Evolutionary conservation across 2,113 vertebrate species (phyloP).

Genomic region (Capreolus pygargus): DNA sequence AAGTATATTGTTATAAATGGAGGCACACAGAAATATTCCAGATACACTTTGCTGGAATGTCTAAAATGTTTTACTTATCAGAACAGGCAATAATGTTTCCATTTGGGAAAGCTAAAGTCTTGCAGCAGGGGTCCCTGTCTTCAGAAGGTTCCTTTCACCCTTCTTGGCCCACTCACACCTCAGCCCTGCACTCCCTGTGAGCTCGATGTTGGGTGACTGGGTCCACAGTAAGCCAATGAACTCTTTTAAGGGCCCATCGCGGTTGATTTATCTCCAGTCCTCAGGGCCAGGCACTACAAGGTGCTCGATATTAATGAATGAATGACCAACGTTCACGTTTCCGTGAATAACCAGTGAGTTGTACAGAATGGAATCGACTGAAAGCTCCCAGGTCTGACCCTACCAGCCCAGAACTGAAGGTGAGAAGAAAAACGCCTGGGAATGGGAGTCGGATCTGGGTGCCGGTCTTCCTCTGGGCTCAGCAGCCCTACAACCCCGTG

Average conservation of each 20-base stretch:
- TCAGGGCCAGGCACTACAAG: background rate
- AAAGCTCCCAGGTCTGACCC: background rate
- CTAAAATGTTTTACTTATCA: background rate
- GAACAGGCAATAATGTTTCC: background rate
- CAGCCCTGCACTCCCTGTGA: background rate
- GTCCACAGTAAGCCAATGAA: background rate
- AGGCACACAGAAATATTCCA: background rate
- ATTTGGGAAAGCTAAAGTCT: background rate
- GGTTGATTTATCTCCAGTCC: background rate
- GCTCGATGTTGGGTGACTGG: background rate
- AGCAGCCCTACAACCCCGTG: background rate
- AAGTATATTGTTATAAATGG: conserved; percentile 30
- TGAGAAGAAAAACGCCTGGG: background rate
- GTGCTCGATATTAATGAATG: background rate
- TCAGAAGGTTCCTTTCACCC: background rate
- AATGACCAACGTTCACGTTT: background rate
- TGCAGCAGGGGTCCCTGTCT: background rate
- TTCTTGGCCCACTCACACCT: background rate
- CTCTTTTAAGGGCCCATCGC: background rate
- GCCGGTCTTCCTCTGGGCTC: background rate
- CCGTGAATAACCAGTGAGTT: background rate
- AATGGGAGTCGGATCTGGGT: background rate
- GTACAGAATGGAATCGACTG: background rate
- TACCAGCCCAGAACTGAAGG: background rate
- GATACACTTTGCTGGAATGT: conserved; percentile 9